These are phyloP conservation scores for Mnemiopsis leidyi DNA, from an alignment of 37 sponge, comb jelly and placozoan genomes.

Conservation along the genomic window DNA sequence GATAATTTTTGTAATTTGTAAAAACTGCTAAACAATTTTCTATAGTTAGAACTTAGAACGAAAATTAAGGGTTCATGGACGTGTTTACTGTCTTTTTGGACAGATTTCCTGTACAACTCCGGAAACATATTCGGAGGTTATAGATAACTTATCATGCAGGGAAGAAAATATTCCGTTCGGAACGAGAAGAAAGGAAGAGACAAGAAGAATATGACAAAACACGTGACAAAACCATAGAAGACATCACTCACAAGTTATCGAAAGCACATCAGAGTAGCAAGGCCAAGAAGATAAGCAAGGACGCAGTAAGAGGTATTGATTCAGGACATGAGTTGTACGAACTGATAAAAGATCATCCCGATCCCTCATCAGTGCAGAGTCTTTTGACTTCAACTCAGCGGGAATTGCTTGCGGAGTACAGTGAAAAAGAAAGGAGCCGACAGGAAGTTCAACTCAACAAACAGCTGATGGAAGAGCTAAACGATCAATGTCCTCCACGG, in stretches of 20 bases:
- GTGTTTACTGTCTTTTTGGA: no score
- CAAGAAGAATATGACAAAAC: background rate
- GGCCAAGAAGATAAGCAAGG: background rate
- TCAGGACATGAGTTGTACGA: background rate
- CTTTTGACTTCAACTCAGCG: background rate
- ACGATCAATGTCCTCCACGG: background rate
- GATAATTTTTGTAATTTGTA: no score
- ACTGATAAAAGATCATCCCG: background rate
- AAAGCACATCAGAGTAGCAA: background rate
- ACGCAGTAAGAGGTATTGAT: background rate
- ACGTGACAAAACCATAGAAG: background rate
- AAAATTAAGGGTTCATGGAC: no score
- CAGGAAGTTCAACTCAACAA: background rate
- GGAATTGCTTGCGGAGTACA: background rate
- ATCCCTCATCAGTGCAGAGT: background rate
- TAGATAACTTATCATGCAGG: no score
- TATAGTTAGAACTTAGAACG: no score
- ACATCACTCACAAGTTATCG: background rate
- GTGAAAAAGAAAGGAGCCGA: background rate
- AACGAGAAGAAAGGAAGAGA: background rate
- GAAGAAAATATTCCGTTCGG: background rate
- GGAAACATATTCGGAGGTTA: no score
- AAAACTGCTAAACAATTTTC: no score
- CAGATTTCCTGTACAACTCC: no score
- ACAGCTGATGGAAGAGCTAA: background rate